These are phyloP conservation scores for Microctonus hyperodae DNA, from an alignment of 2,888 invertebrate genomes.

Conservation along the genomic window DNA sequence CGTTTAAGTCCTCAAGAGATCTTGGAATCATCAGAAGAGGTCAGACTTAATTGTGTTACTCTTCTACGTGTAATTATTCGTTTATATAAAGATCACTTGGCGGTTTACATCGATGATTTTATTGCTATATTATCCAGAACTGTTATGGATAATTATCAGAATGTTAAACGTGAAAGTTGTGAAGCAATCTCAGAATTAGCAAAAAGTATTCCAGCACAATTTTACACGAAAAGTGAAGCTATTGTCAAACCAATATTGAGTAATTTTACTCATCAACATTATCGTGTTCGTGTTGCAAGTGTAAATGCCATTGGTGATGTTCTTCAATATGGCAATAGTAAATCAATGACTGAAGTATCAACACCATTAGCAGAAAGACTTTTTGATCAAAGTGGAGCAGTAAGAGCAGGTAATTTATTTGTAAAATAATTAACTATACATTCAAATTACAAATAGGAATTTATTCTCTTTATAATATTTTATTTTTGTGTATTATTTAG, in stretches of 20 bases:
- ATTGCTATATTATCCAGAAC: constrained; percentile 76
- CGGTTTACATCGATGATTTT: constrained; percentile 78
- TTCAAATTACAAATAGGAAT: neutral
- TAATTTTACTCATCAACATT: constrained; percentile 84
- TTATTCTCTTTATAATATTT: neutral
- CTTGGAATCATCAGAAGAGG: constrained; percentile 79
- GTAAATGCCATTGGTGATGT: constrained; percentile 75
- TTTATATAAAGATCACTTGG: constrained; percentile 70
- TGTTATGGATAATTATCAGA: constrained; percentile 79
- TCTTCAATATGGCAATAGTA: constrained; percentile 69
- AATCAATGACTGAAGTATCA: constrained; percentile 75
- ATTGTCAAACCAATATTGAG: constrained; percentile 77
- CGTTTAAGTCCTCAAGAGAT: constrained; percentile 81
- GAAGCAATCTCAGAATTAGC: constrained; percentile 74
- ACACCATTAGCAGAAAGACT: constrained; percentile 85
- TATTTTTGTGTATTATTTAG: constrained; percentile 53
- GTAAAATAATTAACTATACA: neutral
- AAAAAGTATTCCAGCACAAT: constrained; percentile 70
- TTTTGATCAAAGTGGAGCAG: constrained; percentile 83
- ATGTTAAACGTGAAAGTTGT: constrained; percentile 82
- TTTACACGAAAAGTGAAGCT: constrained; percentile 78
- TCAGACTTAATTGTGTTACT: constrained; percentile 74
- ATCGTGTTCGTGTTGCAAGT: constrained; percentile 77
- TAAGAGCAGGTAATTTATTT: constrained; percentile 66
- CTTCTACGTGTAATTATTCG: constrained; percentile 73